Evolutionary conservation across 2,888 invertebrate species (phyloP).

Genomic region (Mesochorus sp.): DNA sequence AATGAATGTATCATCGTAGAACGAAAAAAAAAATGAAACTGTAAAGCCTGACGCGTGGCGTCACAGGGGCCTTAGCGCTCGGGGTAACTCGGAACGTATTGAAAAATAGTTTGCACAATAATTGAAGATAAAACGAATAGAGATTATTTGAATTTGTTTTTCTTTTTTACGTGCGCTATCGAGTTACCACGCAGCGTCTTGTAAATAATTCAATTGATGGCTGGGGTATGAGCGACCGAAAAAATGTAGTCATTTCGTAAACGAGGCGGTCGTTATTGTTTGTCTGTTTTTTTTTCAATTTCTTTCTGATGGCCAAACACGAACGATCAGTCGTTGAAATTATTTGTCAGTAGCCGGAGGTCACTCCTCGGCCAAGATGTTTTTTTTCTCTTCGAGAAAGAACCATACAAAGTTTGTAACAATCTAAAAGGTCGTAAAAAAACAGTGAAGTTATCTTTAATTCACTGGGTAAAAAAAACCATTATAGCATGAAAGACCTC

Average conservation of each 20-base stretch:
- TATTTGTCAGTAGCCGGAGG: neutral
- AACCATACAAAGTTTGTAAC: neutral
- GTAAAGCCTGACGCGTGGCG: conserved; percentile 64
- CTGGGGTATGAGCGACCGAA: conserved; percentile 28
- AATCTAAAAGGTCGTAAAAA: neutral
- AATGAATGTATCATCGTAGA: conserved; percentile 48
- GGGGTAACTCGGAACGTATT: conserved; percentile 57
- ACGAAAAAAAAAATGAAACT: conserved; percentile 42
- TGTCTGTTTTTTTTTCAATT: conserved; percentile 24
- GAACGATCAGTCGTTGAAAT: neutral
- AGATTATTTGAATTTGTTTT: neutral
- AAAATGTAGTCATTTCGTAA: conserved; percentile 34
- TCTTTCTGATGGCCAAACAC: conserved; percentile 3
- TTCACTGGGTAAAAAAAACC: conserved; percentile 1
- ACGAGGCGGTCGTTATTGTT: conserved; percentile 12
- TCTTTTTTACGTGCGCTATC: conserved; percentile 32
- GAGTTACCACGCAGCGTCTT: conserved; percentile 64
- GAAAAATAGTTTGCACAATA: neutral
- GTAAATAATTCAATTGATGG: conserved; percentile 64
- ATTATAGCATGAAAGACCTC: neutral
- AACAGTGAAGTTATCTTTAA: neutral
- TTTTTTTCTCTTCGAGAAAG: neutral
- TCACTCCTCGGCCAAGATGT: conserved; percentile 20
- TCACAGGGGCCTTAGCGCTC: conserved; percentile 69
- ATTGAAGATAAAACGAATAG: neutral